Evolutionary conservation across 2,888 invertebrate species (phyloP), one percentile per base, ranked within the genome.

Genomic region (Hipparchia sbordonii): DNA sequence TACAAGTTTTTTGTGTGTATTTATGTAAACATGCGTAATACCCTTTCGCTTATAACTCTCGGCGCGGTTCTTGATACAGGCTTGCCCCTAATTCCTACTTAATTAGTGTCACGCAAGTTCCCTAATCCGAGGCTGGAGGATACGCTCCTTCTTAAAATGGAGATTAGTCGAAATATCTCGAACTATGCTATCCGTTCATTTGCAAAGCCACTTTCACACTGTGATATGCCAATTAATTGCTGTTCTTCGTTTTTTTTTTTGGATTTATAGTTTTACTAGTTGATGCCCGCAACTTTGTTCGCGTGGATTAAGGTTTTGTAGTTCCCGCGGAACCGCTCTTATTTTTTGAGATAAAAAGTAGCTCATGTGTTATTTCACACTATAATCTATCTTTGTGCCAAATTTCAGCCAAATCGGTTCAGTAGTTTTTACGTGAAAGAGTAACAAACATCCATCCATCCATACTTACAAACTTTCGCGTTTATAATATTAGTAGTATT

Each of bases 91-190:
- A 93, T 93, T 89, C 93, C 92, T 85, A 91, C 92, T 93, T 92
- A 93, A 93, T 93, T 93, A 93, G 92, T 92, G 91, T 92, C 93
- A 93, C 92, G 93, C 93, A 93, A 92, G 92, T 92, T 92, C 91
- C 89, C 84, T 93, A 93, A 93, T 93, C 93, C 93, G 85, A 90
- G 93, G 92, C 91, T 91, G 84, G 89, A 86, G 88, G 87, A 88
- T 85, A 90, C 91, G 89, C 89, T 92, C 91, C 92, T 92, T 92
- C 93, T 93, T 93, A 92, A 93, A 93, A 93, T 92, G 92, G 92
- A 92, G 93, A 93, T 93, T 93, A 93, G 91, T 89, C 84, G 72
- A 62, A 92, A 91, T 92, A 92, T 92, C 92, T 93, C 89, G 84
- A 91, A 92, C 90, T 90, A 89, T 87, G 87, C 89, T 85, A 89